Evolutionary conservation across 2,888 invertebrate genomes (phyloP).

Genomic region (Carcina quercana): DNA sequence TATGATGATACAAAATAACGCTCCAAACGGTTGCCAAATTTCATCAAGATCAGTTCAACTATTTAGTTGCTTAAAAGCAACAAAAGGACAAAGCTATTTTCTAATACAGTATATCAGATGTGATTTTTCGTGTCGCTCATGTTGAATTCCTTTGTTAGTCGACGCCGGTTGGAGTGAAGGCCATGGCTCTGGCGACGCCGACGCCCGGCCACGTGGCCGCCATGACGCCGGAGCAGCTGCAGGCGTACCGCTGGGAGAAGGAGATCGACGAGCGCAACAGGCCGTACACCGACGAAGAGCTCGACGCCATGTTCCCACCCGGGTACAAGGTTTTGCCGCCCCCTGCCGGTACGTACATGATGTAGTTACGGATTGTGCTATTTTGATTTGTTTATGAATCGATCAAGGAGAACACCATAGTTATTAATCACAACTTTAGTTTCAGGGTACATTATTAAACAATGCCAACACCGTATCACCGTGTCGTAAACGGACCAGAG

Average conservation of each 20-base stretch:
- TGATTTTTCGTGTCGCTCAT: too few relatives aligned
- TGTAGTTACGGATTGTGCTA: slow-evolving; percentile 11
- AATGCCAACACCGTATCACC: slow-evolving; percentile 41
- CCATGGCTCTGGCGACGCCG: slow-evolving; percentile 99
- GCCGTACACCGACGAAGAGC: slow-evolving; percentile 96
- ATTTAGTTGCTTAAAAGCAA: too few relatives aligned
- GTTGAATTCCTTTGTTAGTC: slow-evolving; percentile 52
- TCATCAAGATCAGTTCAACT: too few relatives aligned
- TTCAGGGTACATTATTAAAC: slow-evolving; percentile 68
- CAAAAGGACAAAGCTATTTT: too few relatives aligned
- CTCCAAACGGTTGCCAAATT: too few relatives aligned
- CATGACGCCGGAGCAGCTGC: slow-evolving; percentile 99
- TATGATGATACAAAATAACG: too few relatives aligned
- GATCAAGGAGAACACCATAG: slow-evolving; percentile 43
- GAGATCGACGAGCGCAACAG: slow-evolving; percentile 99
- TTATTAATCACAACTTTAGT: slow-evolving; percentile 63
- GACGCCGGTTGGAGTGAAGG: slow-evolving; percentile 93
- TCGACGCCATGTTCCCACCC: slow-evolving; percentile 97
- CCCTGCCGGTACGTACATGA: slow-evolving; percentile 81
- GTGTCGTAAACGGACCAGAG: slow-evolving; percentile 29
- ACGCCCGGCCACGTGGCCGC: slow-evolving; percentile 96
- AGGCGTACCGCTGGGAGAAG: slow-evolving; percentile 98
- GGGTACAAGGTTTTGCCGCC: slow-evolving; percentile 98
- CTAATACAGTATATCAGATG: too few relatives aligned
- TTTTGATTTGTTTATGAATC: slow-evolving; percentile 8